Evolutionary conservation across 2,113 vertebrate genomes (phyloP).

Genomic region (Fulica atra): DNA sequence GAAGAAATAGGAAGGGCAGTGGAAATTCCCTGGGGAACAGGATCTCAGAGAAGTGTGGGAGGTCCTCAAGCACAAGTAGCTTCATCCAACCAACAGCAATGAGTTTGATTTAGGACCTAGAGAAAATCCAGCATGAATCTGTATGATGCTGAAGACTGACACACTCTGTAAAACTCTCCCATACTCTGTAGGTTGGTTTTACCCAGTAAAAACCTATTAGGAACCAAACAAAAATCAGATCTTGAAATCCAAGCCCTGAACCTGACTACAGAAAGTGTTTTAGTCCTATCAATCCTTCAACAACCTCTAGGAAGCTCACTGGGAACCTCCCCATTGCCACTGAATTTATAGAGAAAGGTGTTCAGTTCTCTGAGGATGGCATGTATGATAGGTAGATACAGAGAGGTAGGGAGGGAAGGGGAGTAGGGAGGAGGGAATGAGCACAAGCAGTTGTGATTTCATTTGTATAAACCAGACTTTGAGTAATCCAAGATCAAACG

Average conservation of each 20-base stretch:
- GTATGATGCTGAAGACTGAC: not conserved
- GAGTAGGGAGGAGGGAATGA: not conserved
- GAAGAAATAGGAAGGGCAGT: not conserved
- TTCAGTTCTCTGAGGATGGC: not conserved
- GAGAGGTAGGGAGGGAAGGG: not conserved
- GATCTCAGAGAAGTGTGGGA: fast-evolving
- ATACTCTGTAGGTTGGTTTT: not conserved
- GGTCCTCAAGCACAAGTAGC: not conserved
- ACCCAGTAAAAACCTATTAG: not conserved
- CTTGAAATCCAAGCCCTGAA: not conserved
- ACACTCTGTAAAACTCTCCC: not conserved
- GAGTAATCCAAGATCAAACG: not conserved
- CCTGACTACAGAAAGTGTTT: not conserved
- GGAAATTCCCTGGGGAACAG: not conserved
- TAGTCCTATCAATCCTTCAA: not conserved
- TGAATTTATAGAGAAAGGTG: not conserved
- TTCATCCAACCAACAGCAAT: not conserved
- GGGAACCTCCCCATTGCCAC: not conserved
- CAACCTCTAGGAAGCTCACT: not conserved
- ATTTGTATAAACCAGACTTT: not conserved
- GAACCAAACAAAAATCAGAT: not conserved
- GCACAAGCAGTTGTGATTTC: not conserved
- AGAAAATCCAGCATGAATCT: not conserved
- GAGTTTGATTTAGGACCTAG: not conserved
- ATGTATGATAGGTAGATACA: not conserved